Evolutionary conservation across 2,888 invertebrate species (phyloP), one percentile per base, ranked within the genome.

Genomic region (Malthinus seriepunctatus): DNA sequence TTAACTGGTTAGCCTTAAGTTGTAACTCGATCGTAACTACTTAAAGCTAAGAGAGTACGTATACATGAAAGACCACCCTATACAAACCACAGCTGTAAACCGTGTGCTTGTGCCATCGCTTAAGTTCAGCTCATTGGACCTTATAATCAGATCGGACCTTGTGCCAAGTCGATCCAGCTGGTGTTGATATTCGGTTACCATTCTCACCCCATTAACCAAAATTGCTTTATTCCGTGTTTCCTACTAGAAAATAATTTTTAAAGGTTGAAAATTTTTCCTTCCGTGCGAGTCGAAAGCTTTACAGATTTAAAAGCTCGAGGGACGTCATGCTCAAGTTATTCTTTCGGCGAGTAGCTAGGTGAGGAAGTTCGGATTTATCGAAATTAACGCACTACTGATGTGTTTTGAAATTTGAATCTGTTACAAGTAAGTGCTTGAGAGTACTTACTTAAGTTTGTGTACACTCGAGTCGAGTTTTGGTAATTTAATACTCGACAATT

Each of bases 121-220:
- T 65, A 67, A 60, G 61, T 64, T 63, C 68, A 59, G 64, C 64
- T 66, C 65, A 67, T 66, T 68, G 65, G 66, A 64, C 60, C 61
- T 63, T 64, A 66, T 68, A 70, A 70, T 69, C 68, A 67, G 65
- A 69, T 69, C 67, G 63, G 65, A 67, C 66, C 65, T 62, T 55
- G 63, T 63, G 59, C 66, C 67, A 63, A 60, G 58, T 63, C 64
- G 51, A 63, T 56, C 66, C 67, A 67, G 67, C 66, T 69, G 65
- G 63, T 63, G 62, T 52, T 56, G 59, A 61, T 66, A 64, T 67
- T 66, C 63, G 62, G 65, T 67, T 67, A 67, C 66, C 60, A 60
- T 53, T 23, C 59, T 65, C 68, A 66, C 68, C 65, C 66, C 69
- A 65, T 66, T 67, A 65, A 63, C 67, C 64, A 64, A 64, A 60